phyloP scores from a whole-genome alignment of 2,113 vertebrate genomes.

The Calyptomena viridis region DNA sequence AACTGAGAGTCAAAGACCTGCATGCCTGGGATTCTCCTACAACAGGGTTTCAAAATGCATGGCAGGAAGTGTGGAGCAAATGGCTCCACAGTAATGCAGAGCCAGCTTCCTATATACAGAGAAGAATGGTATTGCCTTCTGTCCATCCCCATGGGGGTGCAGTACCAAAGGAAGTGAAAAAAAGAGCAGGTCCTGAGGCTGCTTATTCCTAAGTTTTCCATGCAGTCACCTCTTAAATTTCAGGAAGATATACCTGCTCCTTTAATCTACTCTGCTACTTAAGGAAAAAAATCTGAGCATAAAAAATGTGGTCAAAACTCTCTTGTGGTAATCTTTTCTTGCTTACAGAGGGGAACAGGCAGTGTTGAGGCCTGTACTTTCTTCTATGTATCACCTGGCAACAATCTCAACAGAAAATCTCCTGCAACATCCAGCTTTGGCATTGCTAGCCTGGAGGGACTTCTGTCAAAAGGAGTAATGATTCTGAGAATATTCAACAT shows the following conservation, averaged over 20 bases:
- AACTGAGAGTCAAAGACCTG: background rate
- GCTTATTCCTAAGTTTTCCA: background rate
- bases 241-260: background rate
- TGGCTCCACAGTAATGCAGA: background rate
- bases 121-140: background rate
- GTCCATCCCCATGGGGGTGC: background rate
- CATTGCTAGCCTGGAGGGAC: background rate
- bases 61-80: background rate
- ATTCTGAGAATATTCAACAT: background rate
- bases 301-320: background rate
- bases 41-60: background rate
- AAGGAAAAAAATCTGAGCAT: background rate
- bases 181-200: background rate
- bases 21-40: background rate
- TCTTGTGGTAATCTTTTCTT: background rate
- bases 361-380: background rate
- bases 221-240: background rate
- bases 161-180: background rate
- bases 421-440: background rate
- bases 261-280: background rate
- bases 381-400: background rate
- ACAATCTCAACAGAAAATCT: background rate
- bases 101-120: background rate
- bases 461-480: background rate
- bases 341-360: background rate